Evolutionary conservation across 2,797 vertebrate species (phyloP), one percentile per base, ranked within the genome.

Genomic region (Huso huso): DNA sequence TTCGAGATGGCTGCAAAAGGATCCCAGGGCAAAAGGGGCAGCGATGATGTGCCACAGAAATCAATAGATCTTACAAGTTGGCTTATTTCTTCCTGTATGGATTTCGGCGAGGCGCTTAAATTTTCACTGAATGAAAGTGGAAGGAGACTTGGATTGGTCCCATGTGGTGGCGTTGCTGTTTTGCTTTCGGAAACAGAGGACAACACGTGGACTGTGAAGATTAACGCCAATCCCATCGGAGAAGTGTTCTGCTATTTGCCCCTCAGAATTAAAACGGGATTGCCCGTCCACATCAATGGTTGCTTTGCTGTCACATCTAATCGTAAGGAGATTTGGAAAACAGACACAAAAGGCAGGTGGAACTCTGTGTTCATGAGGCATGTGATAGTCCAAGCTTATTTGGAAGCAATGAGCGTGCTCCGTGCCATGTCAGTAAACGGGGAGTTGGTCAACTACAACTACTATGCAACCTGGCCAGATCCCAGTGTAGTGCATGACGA

Each of bases 301-400:
- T 99, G 96, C 78, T 99, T 99, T 86, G 97, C 96, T 71, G 95
- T 99, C 71, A 98, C 96, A 64, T 99, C 96, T 74, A 99, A 99
- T 73, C 89, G 97, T 64, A 99, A 99, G 83, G 97, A 99, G 77
- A 95, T 99, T 73, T 99, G 97, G 97, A 99, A 99, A 87, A 99
- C 95, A 0, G 97, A 99, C 77, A 98, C 95, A 0, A 99, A 99
- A 86, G 97, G 97, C 74, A 91, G 92, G 48, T 99, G 97, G 97
- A 99, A 99, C 71, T 93, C 89, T 53, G 85, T 97, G 37, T 99
- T 99, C 79, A 99, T 99, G 97, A 94, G 97, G 72, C 92, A 98
- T 8, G 97, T 98, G 61, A 94, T 99, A 80, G 96, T 99, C 60
- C 94, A 95, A 82, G 94, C 93, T 8, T 99, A 99, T 79, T 79